phyloP scores from a whole-genome alignment of 2,113 vertebrate genomes.

The Coracopsis vasa region DNA sequence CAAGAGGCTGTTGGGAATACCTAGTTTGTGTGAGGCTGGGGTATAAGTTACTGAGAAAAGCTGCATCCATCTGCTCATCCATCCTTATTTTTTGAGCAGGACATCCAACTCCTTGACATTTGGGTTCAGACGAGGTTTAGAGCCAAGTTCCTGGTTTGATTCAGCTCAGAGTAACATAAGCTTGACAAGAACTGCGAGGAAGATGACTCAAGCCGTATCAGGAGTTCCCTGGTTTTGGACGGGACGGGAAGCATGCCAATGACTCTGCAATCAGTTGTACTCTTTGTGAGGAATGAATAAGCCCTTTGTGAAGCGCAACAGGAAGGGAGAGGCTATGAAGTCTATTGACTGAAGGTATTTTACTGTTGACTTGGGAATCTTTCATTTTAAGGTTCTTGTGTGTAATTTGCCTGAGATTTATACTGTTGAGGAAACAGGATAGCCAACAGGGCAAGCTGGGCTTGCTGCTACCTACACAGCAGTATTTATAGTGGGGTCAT shows the following conservation, averaged over 20 bases:
- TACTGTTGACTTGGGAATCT: background rate
- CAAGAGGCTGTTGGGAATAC: background rate
- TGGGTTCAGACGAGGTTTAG: background rate
- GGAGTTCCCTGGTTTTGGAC: background rate
- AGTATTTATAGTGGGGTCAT: background rate
- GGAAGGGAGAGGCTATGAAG: constrained; percentile 36
- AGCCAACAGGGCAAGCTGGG: background rate
- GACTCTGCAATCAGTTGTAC: background rate
- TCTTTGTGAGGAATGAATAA: constrained; percentile 4
- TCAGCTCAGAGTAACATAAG: background rate
- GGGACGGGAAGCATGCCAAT: background rate
- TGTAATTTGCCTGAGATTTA: background rate
- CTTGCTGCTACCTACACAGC: background rate
- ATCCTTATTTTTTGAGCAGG: background rate
- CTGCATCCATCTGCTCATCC: background rate
- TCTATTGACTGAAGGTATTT: background rate
- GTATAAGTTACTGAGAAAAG: background rate
- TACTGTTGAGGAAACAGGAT: constrained; percentile 1
- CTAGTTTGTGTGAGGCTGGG: background rate
- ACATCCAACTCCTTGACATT: background rate
- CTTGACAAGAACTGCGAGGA: constrained; percentile 4
- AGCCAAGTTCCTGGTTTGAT: background rate
- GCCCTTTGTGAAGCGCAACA: background rate
- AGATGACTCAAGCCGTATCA: background rate
- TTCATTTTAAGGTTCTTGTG: background rate